Evolutionary conservation across 2,888 invertebrate species (phyloP).

Genomic region (Diplolepis rosae): DNA sequence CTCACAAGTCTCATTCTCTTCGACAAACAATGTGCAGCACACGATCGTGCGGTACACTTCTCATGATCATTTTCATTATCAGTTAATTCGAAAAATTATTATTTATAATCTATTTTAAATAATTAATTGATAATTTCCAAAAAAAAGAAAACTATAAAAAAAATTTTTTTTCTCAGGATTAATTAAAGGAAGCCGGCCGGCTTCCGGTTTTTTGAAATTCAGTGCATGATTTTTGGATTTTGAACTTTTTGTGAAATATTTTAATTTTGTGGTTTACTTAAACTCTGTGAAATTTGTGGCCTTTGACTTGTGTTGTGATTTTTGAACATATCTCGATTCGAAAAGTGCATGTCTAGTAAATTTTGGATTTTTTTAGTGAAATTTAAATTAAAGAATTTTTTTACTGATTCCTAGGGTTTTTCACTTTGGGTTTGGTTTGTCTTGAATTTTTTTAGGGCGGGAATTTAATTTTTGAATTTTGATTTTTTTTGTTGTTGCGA

Average conservation of each 20-base stretch:
- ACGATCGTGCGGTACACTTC: constrained; percentile 65
- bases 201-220: constrained; percentile 10
- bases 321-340: not conserved
- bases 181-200: constrained; percentile 41
- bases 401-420: not conserved
- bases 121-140: not conserved
- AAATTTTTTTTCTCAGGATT: not conserved
- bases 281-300: constrained; percentile 9
- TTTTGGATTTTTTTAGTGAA: not conserved
- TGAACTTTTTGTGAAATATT: not conserved
- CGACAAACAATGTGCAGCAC: constrained; percentile 69
- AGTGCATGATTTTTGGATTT: not conserved
- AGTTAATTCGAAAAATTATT: not conserved
- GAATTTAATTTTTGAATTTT: constrained; percentile 13
- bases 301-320: constrained; percentile 1
- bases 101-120: not conserved
- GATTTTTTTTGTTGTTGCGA: constrained; percentile 35
- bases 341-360: constrained; percentile 7
- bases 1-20: constrained; percentile 47
- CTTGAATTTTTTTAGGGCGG: not conserved
- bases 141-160: too few relatives aligned
- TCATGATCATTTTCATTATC: constrained; percentile 51
- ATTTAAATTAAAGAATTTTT: not conserved
- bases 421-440: not conserved
- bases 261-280: not conserved